Evolutionary conservation across 2,888 invertebrate species (phyloP), one percentile per base, ranked within the genome.

Genomic region (Sphinx pinastri): DNA sequence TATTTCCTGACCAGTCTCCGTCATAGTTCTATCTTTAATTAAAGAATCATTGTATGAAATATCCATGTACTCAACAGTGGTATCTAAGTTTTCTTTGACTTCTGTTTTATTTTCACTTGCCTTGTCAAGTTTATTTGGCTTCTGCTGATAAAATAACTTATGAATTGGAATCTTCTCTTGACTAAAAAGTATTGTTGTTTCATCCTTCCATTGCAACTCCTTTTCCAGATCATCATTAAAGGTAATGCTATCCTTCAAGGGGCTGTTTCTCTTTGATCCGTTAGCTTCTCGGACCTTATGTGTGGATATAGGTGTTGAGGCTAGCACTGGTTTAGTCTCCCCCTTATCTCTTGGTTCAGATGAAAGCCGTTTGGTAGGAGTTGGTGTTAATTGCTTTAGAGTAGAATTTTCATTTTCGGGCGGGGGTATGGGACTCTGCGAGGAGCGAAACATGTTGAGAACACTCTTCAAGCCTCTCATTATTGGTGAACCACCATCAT

Each of bases 181-280:
- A 67, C 88, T 90, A 68, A 92, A 91, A 59, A 90, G 74, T 70
- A 93, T 88, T 47, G 88, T 89, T 25, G 91, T 87, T 71, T 94
- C 93, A 83, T 93, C 90, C 76, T 90, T 91, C 94, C 94, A 94
- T 67, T 86, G 84, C 45, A 94, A 75, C 72, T 94, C 93, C 71
- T 83, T 92, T 74, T 93, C 92, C 38, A 94, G 80, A 75, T 92
- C 93, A 69, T 93, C 90, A 74, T 89, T 92, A 69, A 94, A 94
- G 11, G 85, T 83, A 60, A 93, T 76, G 74, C 90, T 90, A 14
- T 93, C 93, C 78, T 89, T 93, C n/a, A 82, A 81, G 0, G 91
- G 90, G 69, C 91, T 93, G 71, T 75, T 87, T 76, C 85, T 83
- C 74, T 86, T 90, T 1, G 88, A 83, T 2, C 82, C 76, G 73